Base-by-base conservation (phyloP, 2,113 vertebrate species). In the Cryptotis parvus region DNA sequence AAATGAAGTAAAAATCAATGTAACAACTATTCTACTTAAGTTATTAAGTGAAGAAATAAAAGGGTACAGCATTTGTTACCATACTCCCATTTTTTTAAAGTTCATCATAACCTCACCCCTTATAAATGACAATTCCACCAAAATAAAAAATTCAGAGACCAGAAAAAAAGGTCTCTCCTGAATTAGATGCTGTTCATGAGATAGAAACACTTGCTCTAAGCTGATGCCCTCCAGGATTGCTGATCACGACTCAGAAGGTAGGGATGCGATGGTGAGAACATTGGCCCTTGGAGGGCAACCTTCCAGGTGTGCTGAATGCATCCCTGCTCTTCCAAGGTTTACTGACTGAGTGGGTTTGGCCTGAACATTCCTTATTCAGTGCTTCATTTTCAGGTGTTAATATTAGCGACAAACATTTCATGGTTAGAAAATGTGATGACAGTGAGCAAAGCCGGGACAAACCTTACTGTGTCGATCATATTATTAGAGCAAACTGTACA, bases 11-110 rank as follows among this genome's bases (percentile, higher is more conserved):
- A 58, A 58, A 58, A 49, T 58, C 16, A 22, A 58, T 58, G n/a
- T n/a, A n/a, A 58, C 5, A 58, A 0, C 20, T 22, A 22, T 55
- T 29, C 58, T 27, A 80, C 52, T 90, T 66, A 84, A 61, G 0
- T 22, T 52, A 73, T 70, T 85, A 75, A 87, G 11, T 75, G 16
- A 27, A 73, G 58, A 79, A 84, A 68, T 31, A 49, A 73, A 29
- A 66, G 16, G 82, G 41, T 49, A 63, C 65, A 31, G 52, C 55
- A 39, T 5, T 70, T 31, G 10, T 66, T 74, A 39, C 16, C 27
- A 2, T 20, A 3, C 73, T 72, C 31, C 3, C 27, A n/a, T n/a
- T 52, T 78, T 24, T 52, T 63, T 45, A n/a, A 79, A 75, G 33
- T 45, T 39, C 43, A 18, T 66, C 29, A 55, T 29, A 58, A 39